Conservation (phyloP, 2,888 invertebrate genomes). For the Erebia ligea region DNA sequence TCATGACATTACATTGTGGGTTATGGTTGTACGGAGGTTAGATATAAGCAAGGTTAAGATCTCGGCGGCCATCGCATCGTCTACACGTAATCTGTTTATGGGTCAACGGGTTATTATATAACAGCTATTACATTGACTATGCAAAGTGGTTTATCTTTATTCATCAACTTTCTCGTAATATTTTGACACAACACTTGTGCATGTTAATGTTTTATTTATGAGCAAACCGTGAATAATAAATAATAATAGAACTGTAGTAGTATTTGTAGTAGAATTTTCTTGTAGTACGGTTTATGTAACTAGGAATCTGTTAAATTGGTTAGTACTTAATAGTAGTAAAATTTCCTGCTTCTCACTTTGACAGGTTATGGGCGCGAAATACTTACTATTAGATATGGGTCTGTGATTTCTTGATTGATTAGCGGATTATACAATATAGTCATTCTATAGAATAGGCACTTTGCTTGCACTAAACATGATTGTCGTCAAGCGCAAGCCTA, state of each 20-base stretch:
- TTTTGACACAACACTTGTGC: constrained; percentile 13
- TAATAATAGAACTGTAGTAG: too few species aligned
- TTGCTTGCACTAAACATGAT: too few species aligned
- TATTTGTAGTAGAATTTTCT: neutral
- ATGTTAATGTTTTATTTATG: constrained; percentile 16
- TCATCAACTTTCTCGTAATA: constrained; percentile 30
- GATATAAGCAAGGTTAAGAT: constrained; percentile 16
- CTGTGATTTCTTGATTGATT: too few species aligned
- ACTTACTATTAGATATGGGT: too few species aligned
- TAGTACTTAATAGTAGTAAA: too few species aligned
- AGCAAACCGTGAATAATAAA: constrained; percentile 5
- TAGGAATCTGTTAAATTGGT: too few species aligned
- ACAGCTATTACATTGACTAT: constrained; percentile 21
- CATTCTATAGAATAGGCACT: too few species aligned
- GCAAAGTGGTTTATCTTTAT: constrained; percentile 27
- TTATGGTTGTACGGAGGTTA: constrained; percentile 14
- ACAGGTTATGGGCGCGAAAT: too few species aligned
- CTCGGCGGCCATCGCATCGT: constrained; percentile 12
- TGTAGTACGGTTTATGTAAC: too few species aligned
- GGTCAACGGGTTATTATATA: constrained; percentile 22
- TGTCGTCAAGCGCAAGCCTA: too few species aligned
- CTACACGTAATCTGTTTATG: constrained; percentile 13
- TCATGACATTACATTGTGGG: constrained; percentile 1
- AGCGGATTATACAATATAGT: too few species aligned
- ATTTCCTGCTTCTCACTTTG: too few species aligned